Evolutionary conservation across 2,888 invertebrate genomes (phyloP).

Genomic region (Exephanes ischioxanthus): DNA sequence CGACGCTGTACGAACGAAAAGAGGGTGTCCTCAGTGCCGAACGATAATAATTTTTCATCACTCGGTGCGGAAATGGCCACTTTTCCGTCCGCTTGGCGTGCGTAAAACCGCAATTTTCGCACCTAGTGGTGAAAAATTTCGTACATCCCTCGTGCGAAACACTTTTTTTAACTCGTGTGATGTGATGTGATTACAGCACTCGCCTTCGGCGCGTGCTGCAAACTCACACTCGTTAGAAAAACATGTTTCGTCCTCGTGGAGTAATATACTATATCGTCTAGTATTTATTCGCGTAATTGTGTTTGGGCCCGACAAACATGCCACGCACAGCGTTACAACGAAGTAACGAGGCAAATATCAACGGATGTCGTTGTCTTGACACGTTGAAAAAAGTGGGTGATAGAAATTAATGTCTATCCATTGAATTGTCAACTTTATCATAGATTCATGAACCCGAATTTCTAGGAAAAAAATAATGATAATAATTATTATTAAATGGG

Average conservation of each 20-base stretch:
- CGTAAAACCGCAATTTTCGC: too few species aligned
- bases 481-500: neutral
- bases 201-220: too few species aligned
- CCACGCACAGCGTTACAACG: neutral
- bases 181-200: too few species aligned
- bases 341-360: neutral
- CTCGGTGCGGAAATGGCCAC: too few species aligned
- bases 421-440: conserved; percentile 25
- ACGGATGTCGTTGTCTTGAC: neutral
- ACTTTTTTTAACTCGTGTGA: too few species aligned
- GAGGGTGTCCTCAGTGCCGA: conserved; percentile 39
- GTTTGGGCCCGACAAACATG: neutral
- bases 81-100: too few species aligned
- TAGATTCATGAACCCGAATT: neutral
- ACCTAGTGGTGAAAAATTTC: too few species aligned
- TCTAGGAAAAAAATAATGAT: conserved; percentile 1
- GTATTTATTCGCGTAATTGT: conserved; percentile 29
- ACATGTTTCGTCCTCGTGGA: too few species aligned
- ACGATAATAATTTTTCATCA: conserved; percentile 32
- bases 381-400: neutral
- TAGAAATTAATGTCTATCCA: conserved; percentile 22
- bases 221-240: too few species aligned
- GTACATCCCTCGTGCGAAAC: too few species aligned
- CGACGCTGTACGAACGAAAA: conserved; percentile 34
- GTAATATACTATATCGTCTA: neutral